Conservation (phyloP, 30 jellyfish, hydroid and myxozoan species). For the Rhopilema esculentum region DNA sequence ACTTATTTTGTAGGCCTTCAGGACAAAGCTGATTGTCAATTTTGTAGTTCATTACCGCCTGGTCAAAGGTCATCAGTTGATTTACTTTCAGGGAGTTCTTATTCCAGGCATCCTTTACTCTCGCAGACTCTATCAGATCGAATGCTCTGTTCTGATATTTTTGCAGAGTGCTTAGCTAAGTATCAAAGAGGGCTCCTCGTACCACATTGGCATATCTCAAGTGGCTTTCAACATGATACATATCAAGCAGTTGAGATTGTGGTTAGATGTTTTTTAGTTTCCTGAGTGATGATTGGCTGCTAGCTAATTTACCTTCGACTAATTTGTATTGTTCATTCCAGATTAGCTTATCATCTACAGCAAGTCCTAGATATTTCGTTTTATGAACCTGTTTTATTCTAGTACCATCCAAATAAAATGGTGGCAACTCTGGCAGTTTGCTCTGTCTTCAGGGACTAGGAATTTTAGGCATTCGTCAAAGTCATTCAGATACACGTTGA, state of each 20-base stretch:
- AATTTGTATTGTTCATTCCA: constrained; percentile 2
- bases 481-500: background rate
- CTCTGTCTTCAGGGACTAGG: constrained; percentile 10
- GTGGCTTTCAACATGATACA: background rate
- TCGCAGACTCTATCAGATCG: constrained; percentile 27
- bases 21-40: constrained; percentile 26
- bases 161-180: background rate
- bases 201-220: constrained; percentile 8
- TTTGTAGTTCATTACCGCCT: constrained; percentile 6
- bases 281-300: background rate
- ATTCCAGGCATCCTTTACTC: constrained; percentile 18
- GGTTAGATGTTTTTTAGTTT: too few relatives aligned
- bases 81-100: constrained; percentile 32
- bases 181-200: constrained; percentile 8
- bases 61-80: constrained; percentile 12
- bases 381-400: background rate
- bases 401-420: background rate
- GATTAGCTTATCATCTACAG: constrained; percentile 5
- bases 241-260: background rate
- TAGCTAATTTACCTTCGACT: background rate
- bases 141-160: background rate
- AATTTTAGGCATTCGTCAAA: background rate
- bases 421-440: constrained; percentile 5
- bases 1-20: constrained; percentile 26
- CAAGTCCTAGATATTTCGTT: constrained; percentile 3